Percentiles rank a stretch among this genome's conserved stretches.
phyloP scores from a whole-genome alignment of 2,797 vertebrate genomes.

The Argyrosomus regius region DNA sequence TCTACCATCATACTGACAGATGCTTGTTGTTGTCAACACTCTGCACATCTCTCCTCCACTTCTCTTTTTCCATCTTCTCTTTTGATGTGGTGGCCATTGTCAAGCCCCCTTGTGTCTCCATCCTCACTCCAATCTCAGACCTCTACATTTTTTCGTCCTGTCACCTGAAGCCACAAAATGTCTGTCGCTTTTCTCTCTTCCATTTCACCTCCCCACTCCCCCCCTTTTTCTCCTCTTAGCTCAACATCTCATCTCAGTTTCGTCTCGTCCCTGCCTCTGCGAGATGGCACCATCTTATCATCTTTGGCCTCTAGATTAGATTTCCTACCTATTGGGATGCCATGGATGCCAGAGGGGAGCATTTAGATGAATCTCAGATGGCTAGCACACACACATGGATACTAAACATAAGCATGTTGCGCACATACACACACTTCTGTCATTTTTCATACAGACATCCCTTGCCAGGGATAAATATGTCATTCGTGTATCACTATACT shows the following conservation, averaged over 20 bases:
- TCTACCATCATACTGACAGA: slow-evolving; percentile 39
- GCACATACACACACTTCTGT: slow-evolving; percentile 19
- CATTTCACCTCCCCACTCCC: background rate
- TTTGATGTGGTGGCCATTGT: slow-evolving; percentile 47
- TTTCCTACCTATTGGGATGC: slow-evolving; percentile 61
- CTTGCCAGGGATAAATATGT: slow-evolving; percentile 47
- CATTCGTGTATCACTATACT: slow-evolving; percentile 55
- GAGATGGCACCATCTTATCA: slow-evolving; percentile 65
- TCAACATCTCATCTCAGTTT: slow-evolving; percentile 56
- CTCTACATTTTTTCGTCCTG: slow-evolving; percentile 40
- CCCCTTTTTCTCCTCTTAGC: slow-evolving; percentile 34
- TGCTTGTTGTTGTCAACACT: slow-evolving; percentile 43
- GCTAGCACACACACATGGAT: slow-evolving; percentile 4
- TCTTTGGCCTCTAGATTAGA: slow-evolving; percentile 70
- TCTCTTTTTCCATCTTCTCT: slow-evolving; percentile 34
- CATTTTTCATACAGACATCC: slow-evolving; percentile 44
- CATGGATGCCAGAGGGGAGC: slow-evolving; percentile 66
- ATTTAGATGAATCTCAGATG: slow-evolving; percentile 62
- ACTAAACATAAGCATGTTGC: slow-evolving; percentile 30
- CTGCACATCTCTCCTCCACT: slow-evolving; percentile 26
- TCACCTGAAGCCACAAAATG: slow-evolving; percentile 56
- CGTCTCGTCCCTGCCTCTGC: slow-evolving; percentile 48
- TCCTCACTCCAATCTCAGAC: slow-evolving; percentile 44
- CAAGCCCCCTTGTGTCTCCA: slow-evolving; percentile 44
- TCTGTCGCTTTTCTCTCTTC: slow-evolving; percentile 48